These are phyloP conservation scores for Uria lomvia DNA, from an alignment of 2,113 vertebrate species.

Conservation along the genomic window DNA sequence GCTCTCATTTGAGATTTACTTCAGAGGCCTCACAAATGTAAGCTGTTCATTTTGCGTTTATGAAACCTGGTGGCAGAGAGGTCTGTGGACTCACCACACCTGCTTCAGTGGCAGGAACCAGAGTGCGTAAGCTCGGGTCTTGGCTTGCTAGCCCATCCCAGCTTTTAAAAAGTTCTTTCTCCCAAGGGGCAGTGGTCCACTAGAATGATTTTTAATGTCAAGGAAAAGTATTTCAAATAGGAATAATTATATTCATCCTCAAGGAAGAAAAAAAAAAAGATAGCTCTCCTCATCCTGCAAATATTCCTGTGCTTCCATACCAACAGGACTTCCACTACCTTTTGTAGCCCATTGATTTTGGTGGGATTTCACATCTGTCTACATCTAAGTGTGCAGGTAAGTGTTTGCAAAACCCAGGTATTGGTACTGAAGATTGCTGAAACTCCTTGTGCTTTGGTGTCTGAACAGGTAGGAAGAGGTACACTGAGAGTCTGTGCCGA, in stretches of 20 bases:
- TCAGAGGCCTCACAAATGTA: not conserved
- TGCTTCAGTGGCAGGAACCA: not conserved
- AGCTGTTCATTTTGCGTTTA: not conserved
- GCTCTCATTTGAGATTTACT: not conserved
- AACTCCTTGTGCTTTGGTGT: not conserved
- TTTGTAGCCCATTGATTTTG: not conserved
- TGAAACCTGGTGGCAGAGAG: not conserved
- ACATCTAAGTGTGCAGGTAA: not conserved
- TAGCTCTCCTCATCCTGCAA: not conserved
- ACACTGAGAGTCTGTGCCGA: not conserved
- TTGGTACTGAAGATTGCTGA: not conserved
- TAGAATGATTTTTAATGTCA: not conserved
- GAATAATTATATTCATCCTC: not conserved
- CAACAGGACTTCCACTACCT: not conserved
- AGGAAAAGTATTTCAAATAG: not conserved
- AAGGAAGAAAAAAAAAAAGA: not conserved
- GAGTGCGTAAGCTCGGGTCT: fast-evolving
- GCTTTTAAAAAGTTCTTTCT: not conserved
- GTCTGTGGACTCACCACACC: not conserved
- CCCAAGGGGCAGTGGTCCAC: not conserved
- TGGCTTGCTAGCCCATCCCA: not conserved
- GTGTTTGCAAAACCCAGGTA: not conserved
- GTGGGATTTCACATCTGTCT: not conserved
- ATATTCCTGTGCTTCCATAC: not conserved
- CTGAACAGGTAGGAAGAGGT: not conserved